These are phyloP conservation scores for Paracanthobrama guichenoti DNA, from an alignment of 2,113 vertebrate species.

Conservation along the genomic window DNA sequence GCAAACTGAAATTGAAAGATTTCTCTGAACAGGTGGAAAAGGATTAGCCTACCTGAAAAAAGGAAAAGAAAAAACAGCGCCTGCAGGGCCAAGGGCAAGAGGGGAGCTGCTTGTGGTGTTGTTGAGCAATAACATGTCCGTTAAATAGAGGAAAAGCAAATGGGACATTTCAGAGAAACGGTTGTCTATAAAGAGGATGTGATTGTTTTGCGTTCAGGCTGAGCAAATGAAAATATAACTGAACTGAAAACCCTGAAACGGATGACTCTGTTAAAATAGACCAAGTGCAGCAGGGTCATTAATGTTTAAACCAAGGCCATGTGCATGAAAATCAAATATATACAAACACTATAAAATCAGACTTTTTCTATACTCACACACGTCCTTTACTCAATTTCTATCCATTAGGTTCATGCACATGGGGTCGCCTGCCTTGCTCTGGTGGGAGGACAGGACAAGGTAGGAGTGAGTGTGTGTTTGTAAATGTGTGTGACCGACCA, in stretches of 20 bases:
- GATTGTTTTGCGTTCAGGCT: not conserved
- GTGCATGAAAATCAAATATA: not conserved
- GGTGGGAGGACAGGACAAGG: conserved; percentile 22
- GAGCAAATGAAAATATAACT: not conserved
- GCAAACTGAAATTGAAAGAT: conserved; percentile 46
- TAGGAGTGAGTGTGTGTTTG: conserved; percentile 22
- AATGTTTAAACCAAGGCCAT: not conserved
- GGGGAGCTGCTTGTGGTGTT: conserved; percentile 11
- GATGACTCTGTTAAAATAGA: not conserved
- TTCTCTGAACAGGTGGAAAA: conserved; percentile 30
- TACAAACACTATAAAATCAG: not conserved
- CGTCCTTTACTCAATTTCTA: not conserved
- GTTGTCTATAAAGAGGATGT: conserved; percentile 9
- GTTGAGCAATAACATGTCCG: conserved; percentile 8
- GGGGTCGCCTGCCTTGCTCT: not conserved
- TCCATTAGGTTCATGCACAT: not conserved
- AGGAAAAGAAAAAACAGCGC: not conserved
- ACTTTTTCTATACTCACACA: not conserved
- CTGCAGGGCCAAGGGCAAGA: conserved; percentile 32
- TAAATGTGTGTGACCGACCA: conserved; percentile 9
- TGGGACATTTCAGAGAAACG: conserved; percentile 6
- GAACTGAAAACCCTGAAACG: not conserved
- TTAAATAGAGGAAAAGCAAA: conserved; percentile 30
- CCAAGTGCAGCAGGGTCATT: not conserved
- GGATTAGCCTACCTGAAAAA: not conserved